Evolutionary conservation across 2,797 vertebrate genomes (phyloP).

Genomic region (Poeciliopsis paucimaculata): DNA sequence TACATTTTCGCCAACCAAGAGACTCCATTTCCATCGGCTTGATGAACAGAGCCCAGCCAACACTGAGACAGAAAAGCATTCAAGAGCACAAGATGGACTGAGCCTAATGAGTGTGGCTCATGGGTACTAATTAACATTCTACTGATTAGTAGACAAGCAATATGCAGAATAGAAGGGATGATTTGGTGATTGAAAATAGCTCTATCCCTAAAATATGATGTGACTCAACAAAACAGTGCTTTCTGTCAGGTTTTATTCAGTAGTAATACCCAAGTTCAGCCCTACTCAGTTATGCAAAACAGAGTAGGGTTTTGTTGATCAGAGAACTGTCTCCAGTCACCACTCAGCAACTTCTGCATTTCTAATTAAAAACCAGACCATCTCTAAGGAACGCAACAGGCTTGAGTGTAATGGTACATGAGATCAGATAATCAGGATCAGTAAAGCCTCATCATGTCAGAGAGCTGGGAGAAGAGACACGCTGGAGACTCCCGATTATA

Average conservation of each 20-base stretch:
- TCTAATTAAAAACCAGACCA: constrained; percentile 67
- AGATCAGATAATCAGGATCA: constrained; percentile 66
- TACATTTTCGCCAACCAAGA: constrained; percentile 34
- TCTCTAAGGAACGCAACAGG: constrained; percentile 52
- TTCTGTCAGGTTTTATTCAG: constrained; percentile 1
- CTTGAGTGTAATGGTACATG: constrained; percentile 51
- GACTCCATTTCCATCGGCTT: constrained; percentile 39
- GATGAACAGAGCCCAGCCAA: constrained; percentile 32
- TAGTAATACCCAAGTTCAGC: constrained; percentile 11
- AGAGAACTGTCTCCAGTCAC: constrained; percentile 32
- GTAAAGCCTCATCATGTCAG: constrained; percentile 47
- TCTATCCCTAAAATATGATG: not conserved
- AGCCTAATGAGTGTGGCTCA: constrained; percentile 23
- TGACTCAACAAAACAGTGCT: not conserved
- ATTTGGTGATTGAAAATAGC: not conserved
- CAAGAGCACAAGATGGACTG: constrained; percentile 30
- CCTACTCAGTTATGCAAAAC: constrained; percentile 34
- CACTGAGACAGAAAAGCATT: constrained; percentile 11
- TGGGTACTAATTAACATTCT: constrained; percentile 6
- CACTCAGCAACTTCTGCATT: constrained; percentile 54
- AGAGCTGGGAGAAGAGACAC: constrained; percentile 29
- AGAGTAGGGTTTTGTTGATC: not conserved
- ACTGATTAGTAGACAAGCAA: constrained; percentile 2
- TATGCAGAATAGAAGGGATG: constrained; percentile 6
- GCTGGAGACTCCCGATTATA: constrained; percentile 15